Conservation (phyloP, 2,888 invertebrate genomes). For the Drosophila kanekoi region DNA sequence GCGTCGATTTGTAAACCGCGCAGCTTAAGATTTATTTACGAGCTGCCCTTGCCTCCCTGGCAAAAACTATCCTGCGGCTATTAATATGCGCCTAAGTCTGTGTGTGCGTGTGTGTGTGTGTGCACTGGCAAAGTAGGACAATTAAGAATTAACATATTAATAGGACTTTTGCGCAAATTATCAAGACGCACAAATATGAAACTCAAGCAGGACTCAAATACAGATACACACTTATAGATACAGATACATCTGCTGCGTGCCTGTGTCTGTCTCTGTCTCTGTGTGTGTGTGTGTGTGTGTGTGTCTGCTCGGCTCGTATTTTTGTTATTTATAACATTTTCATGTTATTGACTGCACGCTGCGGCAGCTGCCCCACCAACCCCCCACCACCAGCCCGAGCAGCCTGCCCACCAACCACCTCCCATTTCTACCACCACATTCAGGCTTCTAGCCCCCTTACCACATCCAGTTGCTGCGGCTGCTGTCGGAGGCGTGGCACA, state of each 20-base stretch:
- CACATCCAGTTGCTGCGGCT: constrained; percentile 2
- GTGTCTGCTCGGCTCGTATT: constrained; percentile 54
- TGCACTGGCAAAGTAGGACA: constrained; percentile 63
- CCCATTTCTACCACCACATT: constrained; percentile 5
- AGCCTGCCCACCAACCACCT: constrained; percentile 15
- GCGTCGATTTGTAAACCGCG: constrained; percentile 72
- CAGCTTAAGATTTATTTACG: constrained; percentile 74
- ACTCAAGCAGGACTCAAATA: constrained; percentile 40
- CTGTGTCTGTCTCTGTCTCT: constrained; percentile 8
- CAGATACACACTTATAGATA: constrained; percentile 33
- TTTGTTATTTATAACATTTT: constrained; percentile 79
- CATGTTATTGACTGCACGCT: constrained; percentile 74
- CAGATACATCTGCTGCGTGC: constrained; percentile 25
- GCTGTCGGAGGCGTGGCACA: constrained; percentile 50
- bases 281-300: constrained; percentile 8
- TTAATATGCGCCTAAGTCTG: constrained; percentile 61
- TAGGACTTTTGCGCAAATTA: constrained; percentile 81
- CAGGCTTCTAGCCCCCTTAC: not conserved
- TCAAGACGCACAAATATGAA: constrained; percentile 70
- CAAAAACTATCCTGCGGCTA: constrained; percentile 60
- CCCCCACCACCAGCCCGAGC: not conserved
- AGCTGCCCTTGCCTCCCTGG: constrained; percentile 42
- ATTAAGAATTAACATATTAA: constrained; percentile 82
- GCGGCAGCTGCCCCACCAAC: constrained; percentile 33
- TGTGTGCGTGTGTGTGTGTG: constrained; percentile 23